Evolutionary conservation across 1,140 invertebrate genomes (phyloP).

Genomic region (Penaeus japonicus): DNA sequence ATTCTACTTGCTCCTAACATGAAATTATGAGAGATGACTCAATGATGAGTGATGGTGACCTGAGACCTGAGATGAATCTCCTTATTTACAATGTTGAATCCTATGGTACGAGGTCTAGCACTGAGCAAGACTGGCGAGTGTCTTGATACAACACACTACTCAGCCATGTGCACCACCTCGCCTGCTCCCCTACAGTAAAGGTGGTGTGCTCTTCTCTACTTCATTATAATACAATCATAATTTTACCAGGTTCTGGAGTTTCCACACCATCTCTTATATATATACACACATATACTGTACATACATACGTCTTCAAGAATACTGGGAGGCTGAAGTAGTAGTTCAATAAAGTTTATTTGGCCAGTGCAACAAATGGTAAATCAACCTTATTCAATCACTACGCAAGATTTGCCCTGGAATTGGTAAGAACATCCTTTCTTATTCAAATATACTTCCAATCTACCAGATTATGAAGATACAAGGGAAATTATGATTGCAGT

Average conservation of each 20-base stretch:
- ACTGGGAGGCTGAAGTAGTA: neutral
- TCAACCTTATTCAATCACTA: neutral
- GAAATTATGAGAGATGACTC: slow-evolving; percentile 34
- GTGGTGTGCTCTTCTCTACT: neutral
- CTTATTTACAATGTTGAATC: slow-evolving; percentile 41
- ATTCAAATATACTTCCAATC: neutral
- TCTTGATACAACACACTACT: slow-evolving; percentile 49
- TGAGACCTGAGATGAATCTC: slow-evolving; percentile 44
- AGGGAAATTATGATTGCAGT: slow-evolving; percentile 14
- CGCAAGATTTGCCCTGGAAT: neutral
- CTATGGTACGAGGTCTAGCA: slow-evolving; percentile 20
- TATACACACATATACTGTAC: neutral
- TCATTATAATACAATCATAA: too few species aligned
- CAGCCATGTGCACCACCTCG: slow-evolving; percentile 29
- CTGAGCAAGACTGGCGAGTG: slow-evolving; percentile 16
- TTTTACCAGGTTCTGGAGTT: neutral
- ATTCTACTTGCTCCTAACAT: slow-evolving; percentile 34
- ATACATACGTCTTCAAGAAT: neutral
- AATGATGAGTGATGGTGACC: slow-evolving; percentile 40
- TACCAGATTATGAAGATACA: neutral
- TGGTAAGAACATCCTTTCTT: neutral
- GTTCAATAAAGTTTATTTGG: neutral
- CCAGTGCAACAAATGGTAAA: neutral
- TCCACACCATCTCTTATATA: neutral
- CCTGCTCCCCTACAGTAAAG: slow-evolving; percentile 46